Evolutionary conservation across 2,888 invertebrate species (phyloP), one percentile per base, ranked within the genome.

Genomic region (Cosmorhoe ocellata): DNA sequence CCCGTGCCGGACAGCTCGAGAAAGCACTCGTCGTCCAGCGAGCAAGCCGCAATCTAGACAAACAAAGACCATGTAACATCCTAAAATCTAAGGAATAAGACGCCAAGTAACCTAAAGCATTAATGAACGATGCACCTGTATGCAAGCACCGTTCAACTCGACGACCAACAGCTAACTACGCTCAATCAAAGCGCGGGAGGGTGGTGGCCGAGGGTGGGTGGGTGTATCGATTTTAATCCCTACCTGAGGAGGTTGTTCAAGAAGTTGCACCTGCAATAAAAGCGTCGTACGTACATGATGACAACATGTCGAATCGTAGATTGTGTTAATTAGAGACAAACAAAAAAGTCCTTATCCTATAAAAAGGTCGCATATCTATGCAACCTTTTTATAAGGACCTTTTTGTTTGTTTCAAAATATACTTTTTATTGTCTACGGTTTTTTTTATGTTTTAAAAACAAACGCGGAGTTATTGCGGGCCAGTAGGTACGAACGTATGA

Each of bases 1-100:
- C 88, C 84, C 0, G 77, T 78, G 0, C 74, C 66, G 41, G 71
- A 73, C 11, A 90, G 64, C 27, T 85, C 83, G 4, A 76, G 63
- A 58, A 86, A 89, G 8, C 56, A 53, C 3, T 83, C 83, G 9
- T 74, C 76, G 12, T 83, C 88, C 2, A 73, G 46, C 0, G 76
- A 66, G 0, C 76, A 70, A 1, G 71, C 59, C 1, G 70, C 61
- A 41, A 87, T 86, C 87, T 86, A 63, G 32, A 42, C 34, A 46
- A 38, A 38, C 27, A 11, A 37, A 41, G 13, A 33, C 10, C 22
- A 10, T 24, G 34, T 8, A 31, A 41, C 1, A 24, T n/a, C 5
- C 14, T 12, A 42, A 12, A 24, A 18, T 10, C 24, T 7, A 30
- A 30, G 18, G 28, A 40, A 22, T 40, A 40, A 30, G 30, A 30